These are phyloP conservation scores for Meteorus sp. DNA, from an alignment of 1,140 invertebrate species.

Conservation along the genomic window DNA sequence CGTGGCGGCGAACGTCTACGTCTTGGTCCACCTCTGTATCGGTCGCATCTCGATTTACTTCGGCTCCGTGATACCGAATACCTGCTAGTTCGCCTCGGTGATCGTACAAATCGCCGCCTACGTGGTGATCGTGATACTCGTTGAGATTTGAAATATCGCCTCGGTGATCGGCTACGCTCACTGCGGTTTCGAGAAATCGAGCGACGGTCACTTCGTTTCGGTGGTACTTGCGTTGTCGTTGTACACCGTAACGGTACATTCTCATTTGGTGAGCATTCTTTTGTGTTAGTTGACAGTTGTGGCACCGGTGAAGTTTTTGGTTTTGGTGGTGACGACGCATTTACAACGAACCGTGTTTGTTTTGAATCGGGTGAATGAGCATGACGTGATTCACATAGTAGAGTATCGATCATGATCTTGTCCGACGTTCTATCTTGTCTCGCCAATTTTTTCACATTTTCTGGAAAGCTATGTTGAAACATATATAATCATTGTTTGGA, in stretches of 20 bases:
- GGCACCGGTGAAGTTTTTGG: slow-evolving; percentile 14
- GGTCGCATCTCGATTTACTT: slow-evolving; percentile 44
- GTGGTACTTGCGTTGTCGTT: slow-evolving; percentile 35
- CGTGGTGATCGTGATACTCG: slow-evolving; percentile 41
- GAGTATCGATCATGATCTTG: background rate
- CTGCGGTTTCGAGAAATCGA: slow-evolving; percentile 16
- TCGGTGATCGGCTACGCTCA: slow-evolving; percentile 33
- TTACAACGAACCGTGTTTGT: background rate
- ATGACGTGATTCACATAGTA: background rate
- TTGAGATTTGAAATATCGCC: slow-evolving; percentile 43
- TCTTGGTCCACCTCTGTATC: slow-evolving; percentile 34
- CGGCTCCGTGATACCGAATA: slow-evolving; percentile 46
- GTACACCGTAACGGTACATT: slow-evolving; percentile 31
- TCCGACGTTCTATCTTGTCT: slow-evolving; percentile 30
- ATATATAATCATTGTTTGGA: slow-evolving; percentile 11
- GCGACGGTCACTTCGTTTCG: slow-evolving; percentile 34
- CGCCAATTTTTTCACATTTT: slow-evolving; percentile 43
- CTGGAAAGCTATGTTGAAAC: slow-evolving; percentile 39
- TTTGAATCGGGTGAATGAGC: background rate
- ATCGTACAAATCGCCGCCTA: slow-evolving; percentile 39
- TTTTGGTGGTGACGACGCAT: background rate
- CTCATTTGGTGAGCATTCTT: slow-evolving; percentile 38
- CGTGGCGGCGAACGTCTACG: slow-evolving; percentile 33
- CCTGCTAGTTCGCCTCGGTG: slow-evolving; percentile 41
- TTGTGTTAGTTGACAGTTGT: slow-evolving; percentile 27